Evolutionary conservation across 2,888 invertebrate species (phyloP).

Genomic region (Lasioglossum villosulum): DNA sequence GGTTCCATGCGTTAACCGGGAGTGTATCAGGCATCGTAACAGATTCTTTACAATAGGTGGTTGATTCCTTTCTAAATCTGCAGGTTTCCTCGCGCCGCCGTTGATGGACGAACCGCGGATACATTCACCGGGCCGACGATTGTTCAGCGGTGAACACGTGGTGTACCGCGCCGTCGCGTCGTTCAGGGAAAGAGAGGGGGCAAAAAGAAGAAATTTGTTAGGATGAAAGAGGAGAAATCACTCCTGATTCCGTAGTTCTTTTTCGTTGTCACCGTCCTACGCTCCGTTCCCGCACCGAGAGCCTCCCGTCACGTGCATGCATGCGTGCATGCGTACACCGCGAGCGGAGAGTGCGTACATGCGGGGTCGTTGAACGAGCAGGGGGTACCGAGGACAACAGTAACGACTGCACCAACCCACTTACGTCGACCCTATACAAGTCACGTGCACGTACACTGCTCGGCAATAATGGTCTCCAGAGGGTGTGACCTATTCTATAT

Average conservation of each 20-base stretch:
- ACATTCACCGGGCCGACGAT: conserved; percentile 43
- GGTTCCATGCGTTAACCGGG: conserved; percentile 6
- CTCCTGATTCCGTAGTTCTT: conserved; percentile 25
- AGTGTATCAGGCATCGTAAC: conserved; percentile 19
- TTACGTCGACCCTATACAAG: conserved; percentile 73
- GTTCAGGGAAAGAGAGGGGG: neutral
- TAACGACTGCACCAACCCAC: conserved; percentile 72
- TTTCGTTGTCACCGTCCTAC: conserved; percentile 58
- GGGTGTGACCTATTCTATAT: conserved; percentile 74
- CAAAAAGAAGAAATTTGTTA: neutral
- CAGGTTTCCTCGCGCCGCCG: conserved; percentile 29
- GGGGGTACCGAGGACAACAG: conserved; percentile 77
- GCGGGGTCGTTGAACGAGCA: conserved; percentile 82
- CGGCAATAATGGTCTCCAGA: conserved; percentile 72
- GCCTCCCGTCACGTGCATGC: conserved; percentile 68
- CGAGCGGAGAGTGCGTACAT: conserved; percentile 56
- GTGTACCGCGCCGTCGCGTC: neutral
- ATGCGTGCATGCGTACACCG: conserved; percentile 62
- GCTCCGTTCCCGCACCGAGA: conserved; percentile 40
- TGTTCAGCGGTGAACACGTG: conserved; percentile 29
- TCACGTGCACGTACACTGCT: conserved; percentile 75
- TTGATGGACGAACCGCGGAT: conserved; percentile 28
- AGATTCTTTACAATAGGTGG: conserved; percentile 57
- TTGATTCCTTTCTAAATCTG: conserved; percentile 65
- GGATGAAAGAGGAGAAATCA: conserved; percentile 35